A percentile compares a stretch with the other conserved stretches of the same genome.
Conservation (phyloP, 1,140 invertebrate species). For the Pentalonia nigronervosa region DNA sequence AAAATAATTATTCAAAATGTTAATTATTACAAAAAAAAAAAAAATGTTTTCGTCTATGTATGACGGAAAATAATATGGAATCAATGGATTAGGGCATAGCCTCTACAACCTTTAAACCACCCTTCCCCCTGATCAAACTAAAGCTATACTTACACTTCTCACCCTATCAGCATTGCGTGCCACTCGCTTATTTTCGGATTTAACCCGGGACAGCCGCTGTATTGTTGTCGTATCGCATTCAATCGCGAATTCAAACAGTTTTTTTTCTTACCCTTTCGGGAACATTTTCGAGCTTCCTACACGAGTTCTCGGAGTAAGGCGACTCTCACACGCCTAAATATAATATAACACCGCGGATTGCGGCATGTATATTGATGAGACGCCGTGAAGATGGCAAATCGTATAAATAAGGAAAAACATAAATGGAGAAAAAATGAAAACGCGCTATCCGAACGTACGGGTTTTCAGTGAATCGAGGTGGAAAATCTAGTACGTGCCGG, state of each 20-base stretch:
- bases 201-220: background rate
- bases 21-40: too few relatives aligned
- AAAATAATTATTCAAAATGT: too few relatives aligned
- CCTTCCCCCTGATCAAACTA: background rate
- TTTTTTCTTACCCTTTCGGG: background rate
- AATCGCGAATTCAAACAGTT: background rate
- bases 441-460: background rate
- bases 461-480: background rate
- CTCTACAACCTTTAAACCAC: background rate
- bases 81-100: background rate
- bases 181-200: background rate
- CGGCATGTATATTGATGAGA: slow-evolving; percentile 45
- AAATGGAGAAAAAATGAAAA: slow-evolving; percentile 1
- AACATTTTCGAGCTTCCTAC: background rate
- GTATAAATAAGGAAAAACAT: background rate
- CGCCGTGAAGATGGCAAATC: background rate
- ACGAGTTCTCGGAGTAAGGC: background rate
- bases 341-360: background rate
- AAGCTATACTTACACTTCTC: background rate
- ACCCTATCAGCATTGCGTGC: too few relatives aligned
- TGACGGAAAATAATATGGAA: too few relatives aligned
- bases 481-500: slow-evolving; percentile 46
- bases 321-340: background rate
- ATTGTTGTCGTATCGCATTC: background rate
- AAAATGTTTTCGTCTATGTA: too few relatives aligned